phyloP scores from a whole-genome alignment of 2,888 invertebrate species.

The Drosophila paracracens region DNA sequence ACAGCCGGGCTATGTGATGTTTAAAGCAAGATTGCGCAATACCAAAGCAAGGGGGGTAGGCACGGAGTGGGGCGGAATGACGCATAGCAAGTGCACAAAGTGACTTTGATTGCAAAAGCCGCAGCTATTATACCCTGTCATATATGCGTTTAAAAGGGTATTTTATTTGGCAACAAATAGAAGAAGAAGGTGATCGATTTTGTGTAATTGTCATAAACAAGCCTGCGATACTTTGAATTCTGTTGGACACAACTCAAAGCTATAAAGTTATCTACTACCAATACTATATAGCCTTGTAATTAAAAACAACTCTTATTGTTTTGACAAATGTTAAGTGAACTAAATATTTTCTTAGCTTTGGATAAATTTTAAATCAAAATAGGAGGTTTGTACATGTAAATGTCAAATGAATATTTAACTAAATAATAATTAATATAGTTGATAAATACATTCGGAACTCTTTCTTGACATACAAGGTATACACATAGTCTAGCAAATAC shows the following conservation, averaged over 20 bases:
- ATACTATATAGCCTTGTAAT: neutral
- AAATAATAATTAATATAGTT: neutral
- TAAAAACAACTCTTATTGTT: too few relatives aligned
- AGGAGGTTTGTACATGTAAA: neutral
- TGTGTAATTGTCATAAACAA: neutral
- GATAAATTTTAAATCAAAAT: neutral
- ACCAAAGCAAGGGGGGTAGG: too few relatives aligned
- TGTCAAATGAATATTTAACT: neutral
- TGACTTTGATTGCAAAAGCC: slow-evolving; percentile 74
- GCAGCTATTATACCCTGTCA: slow-evolving; percentile 46
- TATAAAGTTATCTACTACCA: neutral
- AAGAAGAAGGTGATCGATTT: neutral
- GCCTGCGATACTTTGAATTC: too few relatives aligned
- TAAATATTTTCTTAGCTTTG: neutral
- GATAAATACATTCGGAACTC: neutral
- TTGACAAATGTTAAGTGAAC: neutral
- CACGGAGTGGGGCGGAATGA: neutral
- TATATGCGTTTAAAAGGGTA: neutral
- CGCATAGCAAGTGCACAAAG: slow-evolving; percentile 33
- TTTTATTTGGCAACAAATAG: neutral
- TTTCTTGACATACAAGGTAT: neutral
- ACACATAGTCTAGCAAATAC: neutral
- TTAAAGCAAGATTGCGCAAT: neutral
- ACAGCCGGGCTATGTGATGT: slow-evolving; percentile 3
- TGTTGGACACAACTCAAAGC: neutral